phyloP scores from a whole-genome alignment of 2,113 vertebrate genomes.

The Syngnathus scovelli region DNA sequence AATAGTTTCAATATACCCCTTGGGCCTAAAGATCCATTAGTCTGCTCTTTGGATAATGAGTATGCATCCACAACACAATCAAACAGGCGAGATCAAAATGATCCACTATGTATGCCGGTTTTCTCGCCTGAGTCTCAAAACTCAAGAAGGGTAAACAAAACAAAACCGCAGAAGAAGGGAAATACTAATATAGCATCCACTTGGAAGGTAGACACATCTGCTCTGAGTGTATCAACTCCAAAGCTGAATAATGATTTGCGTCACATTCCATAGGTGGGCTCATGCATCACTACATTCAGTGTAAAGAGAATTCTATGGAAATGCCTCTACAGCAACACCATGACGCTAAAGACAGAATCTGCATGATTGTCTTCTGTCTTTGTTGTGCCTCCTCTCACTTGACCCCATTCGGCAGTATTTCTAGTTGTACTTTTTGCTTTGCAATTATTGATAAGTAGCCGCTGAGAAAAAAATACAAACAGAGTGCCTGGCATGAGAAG shows the following conservation, averaged over 20 bases:
- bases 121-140: neutral
- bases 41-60: neutral
- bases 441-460: slow-evolving; percentile 27
- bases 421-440: slow-evolving; percentile 30
- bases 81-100: neutral
- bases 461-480: slow-evolving; percentile 3
- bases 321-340: slow-evolving; percentile 23
- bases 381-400: slow-evolving; percentile 22
- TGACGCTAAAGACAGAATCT: slow-evolving; percentile 4
- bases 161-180: neutral
- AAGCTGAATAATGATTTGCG: neutral
- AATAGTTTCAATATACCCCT: slow-evolving; percentile 2
- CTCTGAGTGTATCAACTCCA: neutral
- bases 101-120: neutral
- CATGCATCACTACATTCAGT: neutral
- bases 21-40: neutral
- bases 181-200: neutral
- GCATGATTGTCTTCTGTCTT: slow-evolving; percentile 23
- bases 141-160: neutral
- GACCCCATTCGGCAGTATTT: slow-evolving; percentile 27
- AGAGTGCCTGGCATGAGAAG: slow-evolving; percentile 1
- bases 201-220: slow-evolving; percentile 1
- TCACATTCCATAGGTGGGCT: neutral
- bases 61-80: neutral
- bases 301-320: neutral